phyloP scores from a whole-genome alignment of 2,113 vertebrate genomes.

The Entelurus aequoreus region DNA sequence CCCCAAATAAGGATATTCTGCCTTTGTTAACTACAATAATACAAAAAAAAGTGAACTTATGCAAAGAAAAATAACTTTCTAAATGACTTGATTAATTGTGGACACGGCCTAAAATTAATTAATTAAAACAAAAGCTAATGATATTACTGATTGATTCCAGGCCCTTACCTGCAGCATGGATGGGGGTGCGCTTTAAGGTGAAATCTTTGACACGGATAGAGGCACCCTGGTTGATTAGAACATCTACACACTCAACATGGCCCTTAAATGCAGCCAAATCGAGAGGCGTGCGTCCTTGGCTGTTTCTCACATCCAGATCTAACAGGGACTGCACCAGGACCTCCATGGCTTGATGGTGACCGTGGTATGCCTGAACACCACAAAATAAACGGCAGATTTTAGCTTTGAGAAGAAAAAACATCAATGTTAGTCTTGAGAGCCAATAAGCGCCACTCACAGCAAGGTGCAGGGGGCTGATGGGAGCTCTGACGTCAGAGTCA shows the following conservation, averaged over 20 bases:
- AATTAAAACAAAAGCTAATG: neutral
- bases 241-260: constrained; percentile 94
- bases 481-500: constrained; percentile 86
- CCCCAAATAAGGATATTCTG: too few relatives aligned
- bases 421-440: neutral
- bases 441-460: constrained; percentile 79
- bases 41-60: too few relatives aligned
- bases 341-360: constrained; percentile 94
- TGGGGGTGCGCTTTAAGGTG: constrained; percentile 89
- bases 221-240: constrained; percentile 96
- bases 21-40: too few relatives aligned
- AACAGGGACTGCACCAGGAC: constrained; percentile 94
- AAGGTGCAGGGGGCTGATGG: constrained; percentile 92
- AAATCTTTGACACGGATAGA: constrained; percentile 96
- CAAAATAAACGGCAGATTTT: neutral
- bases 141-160: neutral
- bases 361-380: constrained; percentile 85
- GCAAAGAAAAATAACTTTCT: too few relatives aligned
- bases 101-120: neutral
- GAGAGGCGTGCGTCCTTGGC: constrained; percentile 88
- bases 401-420: neutral
- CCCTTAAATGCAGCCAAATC: constrained; percentile 95
- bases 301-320: constrained; percentile 93
- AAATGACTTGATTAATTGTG: too few relatives aligned
- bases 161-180: constrained; percentile 88